Percentiles rank a stretch among this genome's conserved stretches.
Evolutionary conservation across 2,888 invertebrate genomes (phyloP).

Genomic region (Phania funesta): DNA sequence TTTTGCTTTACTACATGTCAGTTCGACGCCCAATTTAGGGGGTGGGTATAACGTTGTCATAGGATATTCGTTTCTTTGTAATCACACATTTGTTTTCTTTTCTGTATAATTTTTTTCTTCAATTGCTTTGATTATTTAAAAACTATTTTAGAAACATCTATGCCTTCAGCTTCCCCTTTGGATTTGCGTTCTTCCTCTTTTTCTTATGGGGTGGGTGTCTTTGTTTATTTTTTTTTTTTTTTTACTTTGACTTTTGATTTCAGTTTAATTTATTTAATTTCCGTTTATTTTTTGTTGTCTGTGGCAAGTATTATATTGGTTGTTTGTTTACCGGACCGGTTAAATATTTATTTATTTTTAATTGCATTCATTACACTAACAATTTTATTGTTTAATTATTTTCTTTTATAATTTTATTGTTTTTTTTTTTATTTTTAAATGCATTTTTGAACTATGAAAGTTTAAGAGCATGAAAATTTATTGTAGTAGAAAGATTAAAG

Average conservation of each 20-base stretch:
- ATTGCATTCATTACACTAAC: constrained; percentile 41
- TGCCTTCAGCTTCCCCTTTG: constrained; percentile 71
- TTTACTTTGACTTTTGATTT: constrained; percentile 44
- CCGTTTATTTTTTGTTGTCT: constrained; percentile 35
- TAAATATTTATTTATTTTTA: constrained; percentile 42
- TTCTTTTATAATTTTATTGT: constrained; percentile 44
- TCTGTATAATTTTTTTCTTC: constrained; percentile 52
- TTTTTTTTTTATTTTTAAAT: too few relatives aligned
- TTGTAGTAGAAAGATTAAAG: too few relatives aligned
- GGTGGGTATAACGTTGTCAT: constrained; percentile 73
- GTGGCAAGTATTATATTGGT: background rate
- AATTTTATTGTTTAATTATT: constrained; percentile 26
- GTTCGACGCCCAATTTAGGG: constrained; percentile 77
- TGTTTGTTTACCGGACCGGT: constrained; percentile 27
- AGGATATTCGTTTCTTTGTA: background rate
- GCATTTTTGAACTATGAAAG: constrained; percentile 5
- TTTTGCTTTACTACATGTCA: constrained; percentile 73
- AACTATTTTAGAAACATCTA: constrained; percentile 66
- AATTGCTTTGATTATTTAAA: constrained; percentile 46
- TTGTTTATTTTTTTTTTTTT: constrained; percentile 31
- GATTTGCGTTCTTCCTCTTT: constrained; percentile 78
- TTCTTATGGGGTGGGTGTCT: constrained; percentile 77
- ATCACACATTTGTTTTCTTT: constrained; percentile 32
- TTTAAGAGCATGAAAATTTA: constrained; percentile 18
- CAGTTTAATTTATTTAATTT: constrained; percentile 24